Conservation (phyloP, 2,888 invertebrate genomes). For the Troilus luridus region DNA sequence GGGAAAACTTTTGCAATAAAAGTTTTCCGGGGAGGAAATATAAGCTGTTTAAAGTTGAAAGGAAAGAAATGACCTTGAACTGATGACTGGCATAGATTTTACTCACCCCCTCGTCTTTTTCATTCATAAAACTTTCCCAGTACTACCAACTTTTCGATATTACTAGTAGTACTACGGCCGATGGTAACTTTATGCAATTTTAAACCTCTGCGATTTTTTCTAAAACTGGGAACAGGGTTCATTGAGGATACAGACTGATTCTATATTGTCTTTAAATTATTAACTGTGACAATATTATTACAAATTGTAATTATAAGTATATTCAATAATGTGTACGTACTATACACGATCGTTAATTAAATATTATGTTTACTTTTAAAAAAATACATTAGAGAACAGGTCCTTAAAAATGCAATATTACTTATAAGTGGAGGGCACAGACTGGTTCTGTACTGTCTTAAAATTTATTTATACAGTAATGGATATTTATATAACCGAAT, state of each 20-base stretch:
- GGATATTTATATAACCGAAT: not conserved
- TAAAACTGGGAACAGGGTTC: not conserved
- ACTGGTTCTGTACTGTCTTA: not conserved
- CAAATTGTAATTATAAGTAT: too few species aligned
- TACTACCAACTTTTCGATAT: not conserved
- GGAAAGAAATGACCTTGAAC: conserved; percentile 56
- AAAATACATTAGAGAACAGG: too few species aligned
- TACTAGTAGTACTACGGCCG: conserved; percentile 20
- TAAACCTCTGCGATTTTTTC: not conserved
- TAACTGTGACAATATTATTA: too few species aligned
- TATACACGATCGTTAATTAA: too few species aligned
- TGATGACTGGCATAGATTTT: conserved; percentile 58
- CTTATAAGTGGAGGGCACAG: too few species aligned
- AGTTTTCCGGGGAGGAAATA: conserved; percentile 36
- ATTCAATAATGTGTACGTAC: too few species aligned
- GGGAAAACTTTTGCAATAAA: conserved; percentile 30
- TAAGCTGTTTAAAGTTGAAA: conserved; percentile 46
- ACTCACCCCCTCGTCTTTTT: conserved; percentile 40
- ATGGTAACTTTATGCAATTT: not conserved
- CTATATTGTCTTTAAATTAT: not conserved
- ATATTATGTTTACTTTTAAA: too few species aligned
- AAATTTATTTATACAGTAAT: not conserved
- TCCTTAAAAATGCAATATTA: too few species aligned
- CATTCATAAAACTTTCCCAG: conserved; percentile 52
- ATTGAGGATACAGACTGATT: not conserved